Evolutionary conservation across 2,888 invertebrate species (phyloP).

Genomic region (Branchipolynoe longqiensis): DNA sequence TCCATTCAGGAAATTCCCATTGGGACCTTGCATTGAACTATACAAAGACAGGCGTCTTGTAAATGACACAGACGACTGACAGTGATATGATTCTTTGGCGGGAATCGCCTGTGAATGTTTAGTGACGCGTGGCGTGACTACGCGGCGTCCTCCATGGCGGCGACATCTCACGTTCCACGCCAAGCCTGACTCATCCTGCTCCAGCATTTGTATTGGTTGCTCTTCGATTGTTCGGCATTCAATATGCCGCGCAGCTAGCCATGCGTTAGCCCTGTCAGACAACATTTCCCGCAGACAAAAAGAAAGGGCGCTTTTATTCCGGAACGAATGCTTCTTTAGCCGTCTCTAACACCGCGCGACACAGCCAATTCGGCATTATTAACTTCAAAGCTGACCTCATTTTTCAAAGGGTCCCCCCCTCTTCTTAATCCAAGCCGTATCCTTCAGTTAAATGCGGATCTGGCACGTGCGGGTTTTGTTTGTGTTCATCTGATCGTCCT

Average conservation of each 20-base stretch:
- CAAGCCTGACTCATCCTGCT: slow-evolving; percentile 21
- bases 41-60: no score
- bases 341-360: slow-evolving; percentile 28
- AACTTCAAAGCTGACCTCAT: slow-evolving; percentile 24
- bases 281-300: slow-evolving; percentile 27
- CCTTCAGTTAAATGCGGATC: background rate
- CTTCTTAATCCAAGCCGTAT: background rate
- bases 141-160: background rate
- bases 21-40: no score
- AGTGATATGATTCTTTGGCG: no score
- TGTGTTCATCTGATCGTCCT: background rate
- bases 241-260: slow-evolving; percentile 29
- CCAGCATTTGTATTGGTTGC: background rate
- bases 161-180: background rate
- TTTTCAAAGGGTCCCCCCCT: background rate
- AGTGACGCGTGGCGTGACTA: no score
- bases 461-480: background rate
- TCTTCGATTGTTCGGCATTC: slow-evolving; percentile 45
- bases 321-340: slow-evolving; percentile 10
- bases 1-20: no score
- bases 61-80: no score
- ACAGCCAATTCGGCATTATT: slow-evolving; percentile 41
- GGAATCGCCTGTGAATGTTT: no score
- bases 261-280: slow-evolving; percentile 41
- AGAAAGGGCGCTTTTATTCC: slow-evolving; percentile 38